Percentiles rank a stretch among this genome's conserved stretches.
Evolutionary conservation across 2,888 invertebrate species (phyloP).

Genomic region (Tuberolachnus salignus): DNA sequence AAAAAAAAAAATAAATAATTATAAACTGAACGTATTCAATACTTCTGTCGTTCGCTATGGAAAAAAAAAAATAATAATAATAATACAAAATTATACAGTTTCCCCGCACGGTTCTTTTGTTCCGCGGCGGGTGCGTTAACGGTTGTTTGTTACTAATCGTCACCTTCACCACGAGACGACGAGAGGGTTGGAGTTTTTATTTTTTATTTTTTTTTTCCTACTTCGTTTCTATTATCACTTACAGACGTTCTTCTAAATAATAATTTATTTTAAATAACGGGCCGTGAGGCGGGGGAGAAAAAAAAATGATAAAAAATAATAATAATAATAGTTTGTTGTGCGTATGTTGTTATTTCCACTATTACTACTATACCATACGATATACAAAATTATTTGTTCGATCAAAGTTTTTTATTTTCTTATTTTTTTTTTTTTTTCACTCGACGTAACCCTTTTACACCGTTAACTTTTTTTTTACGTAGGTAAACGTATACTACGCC

Average conservation of each 20-base stretch:
- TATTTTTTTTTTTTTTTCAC: constrained; percentile 34
- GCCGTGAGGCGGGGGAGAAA: background rate
- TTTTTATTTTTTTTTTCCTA: constrained; percentile 26
- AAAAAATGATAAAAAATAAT: background rate
- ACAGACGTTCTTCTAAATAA: constrained; percentile 11
- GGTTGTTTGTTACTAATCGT: constrained; percentile 52
- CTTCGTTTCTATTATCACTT: constrained; percentile 39
- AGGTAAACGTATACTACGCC: constrained; percentile 5
- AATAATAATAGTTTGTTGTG: constrained; percentile 13
- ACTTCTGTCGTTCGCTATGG: constrained; percentile 2
- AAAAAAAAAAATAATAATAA: background rate
- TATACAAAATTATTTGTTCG: background rate
- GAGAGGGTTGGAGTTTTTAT: constrained; percentile 24
- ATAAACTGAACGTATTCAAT: background rate
- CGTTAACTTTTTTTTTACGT: constrained; percentile 40
- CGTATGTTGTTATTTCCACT: background rate
- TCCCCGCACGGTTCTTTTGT: constrained; percentile 39
- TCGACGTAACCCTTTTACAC: constrained; percentile 40
- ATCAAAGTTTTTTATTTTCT: constrained; percentile 8
- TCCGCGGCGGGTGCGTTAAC: constrained; percentile 41
- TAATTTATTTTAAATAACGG: constrained; percentile 42
- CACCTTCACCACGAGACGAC: constrained; percentile 16
- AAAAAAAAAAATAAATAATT: background rate
- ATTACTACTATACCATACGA: background rate
- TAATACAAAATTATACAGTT: background rate